Base-by-base conservation (phyloP, 2,888 invertebrate species). In the Taphrorychus bicolor region DNA sequence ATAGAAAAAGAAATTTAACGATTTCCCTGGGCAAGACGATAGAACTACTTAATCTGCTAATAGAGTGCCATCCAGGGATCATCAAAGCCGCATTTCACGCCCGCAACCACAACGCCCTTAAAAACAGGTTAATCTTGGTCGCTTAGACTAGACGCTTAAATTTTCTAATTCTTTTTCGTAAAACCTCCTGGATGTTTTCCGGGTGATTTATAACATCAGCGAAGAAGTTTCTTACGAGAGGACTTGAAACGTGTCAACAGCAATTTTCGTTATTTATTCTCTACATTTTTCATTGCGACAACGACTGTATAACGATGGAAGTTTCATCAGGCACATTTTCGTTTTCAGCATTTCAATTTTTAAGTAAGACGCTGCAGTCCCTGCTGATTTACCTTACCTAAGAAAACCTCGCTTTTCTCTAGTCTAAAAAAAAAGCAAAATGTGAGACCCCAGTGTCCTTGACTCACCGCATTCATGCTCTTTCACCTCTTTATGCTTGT, bases 151-250 rank as follows among this genome's bases (percentile, higher is more conserved):
- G 16, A 45, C 7, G 17, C 45, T 45, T 45, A 45, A 45, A 45
- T 45, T 45, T 45, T 45, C 45, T 45, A 45, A 45, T 45, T 45
- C 45, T 45, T 45, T 45, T 45, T 7, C 45, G 14, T 45, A 45
- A 45, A 45, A 45, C 45, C 45, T 45, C 45, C 45, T 45, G 45
- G 45, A 45, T 45, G 16, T 17, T 16, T 7, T 16, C 45, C 45
- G 45, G 14, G 45, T 45, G 45, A 45, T 45, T 45, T 45, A 45
- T 45, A 45, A 45, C 45, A 1, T 45, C 16, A 45, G 17, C 45
- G 7, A 45, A 5, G 16, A 45, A 45, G 11, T 45, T 32, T 45
- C 45, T 45, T 45, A 45, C 14, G 14, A 14, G 45, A 7, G 14
- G 45, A 16, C 45, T 14, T 45, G 45, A 45, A 17, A 45, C 11